Evolutionary conservation across 1,140 invertebrate genomes (phyloP).

Genomic region (Drosophila mayri): DNA sequence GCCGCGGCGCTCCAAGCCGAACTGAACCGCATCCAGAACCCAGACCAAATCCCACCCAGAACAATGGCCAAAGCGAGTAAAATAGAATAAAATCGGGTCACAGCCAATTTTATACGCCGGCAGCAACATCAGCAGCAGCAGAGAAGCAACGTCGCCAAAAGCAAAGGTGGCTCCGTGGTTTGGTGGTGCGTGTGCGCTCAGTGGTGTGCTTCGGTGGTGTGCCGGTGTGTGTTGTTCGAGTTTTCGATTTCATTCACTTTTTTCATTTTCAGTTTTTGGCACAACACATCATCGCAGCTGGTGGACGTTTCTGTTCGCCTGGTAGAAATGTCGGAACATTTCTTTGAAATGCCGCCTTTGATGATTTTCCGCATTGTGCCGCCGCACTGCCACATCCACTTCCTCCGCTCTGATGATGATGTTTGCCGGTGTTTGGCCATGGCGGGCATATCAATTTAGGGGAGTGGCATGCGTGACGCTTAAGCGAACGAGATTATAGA

Average conservation of each 20-base stretch:
- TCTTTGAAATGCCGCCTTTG: conserved; percentile 82
- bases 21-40: conserved; percentile 9
- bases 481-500: conserved; percentile 80
- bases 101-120: conserved; percentile 75
- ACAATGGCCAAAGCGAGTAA: conserved; percentile 32
- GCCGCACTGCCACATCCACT: conserved; percentile 42
- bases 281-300: conserved; percentile 66
- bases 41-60: conserved; percentile 10
- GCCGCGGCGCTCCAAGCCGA: conserved; percentile 4
- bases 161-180: conserved; percentile 44
- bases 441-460: conserved; percentile 78
- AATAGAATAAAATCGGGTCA: conserved; percentile 78
- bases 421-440: conserved; percentile 75
- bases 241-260: conserved; percentile 73
- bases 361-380: conserved; percentile 77
- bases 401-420: conserved; percentile 69
- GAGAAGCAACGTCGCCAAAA: conserved; percentile 39
- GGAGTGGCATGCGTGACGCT: conserved; percentile 81
- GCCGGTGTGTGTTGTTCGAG: conserved; percentile 42
- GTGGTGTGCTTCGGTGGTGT: conserved; percentile 24
- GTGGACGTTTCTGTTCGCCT: conserved; percentile 70
- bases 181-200: conserved; percentile 35
- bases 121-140: conserved; percentile 25
- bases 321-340: conserved; percentile 78
- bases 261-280: conserved; percentile 55